Evolutionary conservation across 2,113 vertebrate species (phyloP).

Genomic region (Corythaixoides concolor): DNA sequence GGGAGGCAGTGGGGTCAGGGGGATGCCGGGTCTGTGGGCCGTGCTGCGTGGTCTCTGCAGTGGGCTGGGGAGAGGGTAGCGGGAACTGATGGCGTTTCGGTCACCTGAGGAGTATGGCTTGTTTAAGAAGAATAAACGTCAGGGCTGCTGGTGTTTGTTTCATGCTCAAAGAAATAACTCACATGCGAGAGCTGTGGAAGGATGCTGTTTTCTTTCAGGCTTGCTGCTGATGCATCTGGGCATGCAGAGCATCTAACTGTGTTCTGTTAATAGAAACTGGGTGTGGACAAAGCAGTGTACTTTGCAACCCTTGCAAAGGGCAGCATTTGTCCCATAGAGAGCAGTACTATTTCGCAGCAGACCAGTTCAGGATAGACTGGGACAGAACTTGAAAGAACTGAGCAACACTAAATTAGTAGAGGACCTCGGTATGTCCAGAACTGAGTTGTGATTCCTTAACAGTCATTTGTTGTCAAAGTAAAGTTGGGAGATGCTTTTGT

Average conservation of each 20-base stretch:
- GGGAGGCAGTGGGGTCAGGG: too few species aligned
- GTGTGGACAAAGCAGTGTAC: not conserved
- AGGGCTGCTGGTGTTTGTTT: rapidly evolving
- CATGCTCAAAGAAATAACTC: rapidly evolving
- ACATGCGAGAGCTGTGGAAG: not conserved
- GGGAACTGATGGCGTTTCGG: rapidly evolving
- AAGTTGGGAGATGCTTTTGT: not conserved
- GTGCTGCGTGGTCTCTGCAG: rapidly evolving
- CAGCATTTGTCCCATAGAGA: not conserved
- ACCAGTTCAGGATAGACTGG: not conserved
- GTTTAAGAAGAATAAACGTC: rapidly evolving
- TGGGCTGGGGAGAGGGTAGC: rapidly evolving
- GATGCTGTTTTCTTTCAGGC: too few species aligned
- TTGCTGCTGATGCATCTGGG: not conserved
- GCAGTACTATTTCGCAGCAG: not conserved
- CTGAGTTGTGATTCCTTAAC: not conserved
- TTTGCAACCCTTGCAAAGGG: not conserved
- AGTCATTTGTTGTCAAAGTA: not conserved
- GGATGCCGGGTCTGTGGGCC: not conserved
- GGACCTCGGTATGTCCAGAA: not conserved
- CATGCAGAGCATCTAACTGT: rapidly evolving
- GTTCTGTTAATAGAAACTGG: not conserved
- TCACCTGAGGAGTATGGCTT: too few species aligned
- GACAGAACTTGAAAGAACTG: not conserved
- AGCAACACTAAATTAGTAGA: not conserved